Evolutionary conservation across 2,888 invertebrate genomes (phyloP).

Genomic region (Tromatobia lineatoria): DNA sequence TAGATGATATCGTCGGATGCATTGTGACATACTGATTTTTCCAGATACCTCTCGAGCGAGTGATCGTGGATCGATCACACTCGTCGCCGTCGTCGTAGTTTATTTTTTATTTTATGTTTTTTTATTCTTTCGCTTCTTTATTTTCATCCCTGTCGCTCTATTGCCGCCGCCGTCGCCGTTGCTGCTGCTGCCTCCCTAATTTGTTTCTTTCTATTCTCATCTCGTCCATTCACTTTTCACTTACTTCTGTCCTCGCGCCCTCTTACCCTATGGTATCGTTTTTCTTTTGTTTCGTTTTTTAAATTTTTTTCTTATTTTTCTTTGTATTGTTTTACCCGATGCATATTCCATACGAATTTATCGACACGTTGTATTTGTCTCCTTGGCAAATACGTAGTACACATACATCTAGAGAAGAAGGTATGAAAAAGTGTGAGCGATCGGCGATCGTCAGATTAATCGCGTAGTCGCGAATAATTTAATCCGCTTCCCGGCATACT

Average conservation of each 20-base stretch:
- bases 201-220: slow-evolving; percentile 40
- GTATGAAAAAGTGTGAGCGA: slow-evolving; percentile 65
- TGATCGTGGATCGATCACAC: slow-evolving; percentile 65
- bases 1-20: slow-evolving; percentile 83
- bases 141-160: slow-evolving; percentile 53
- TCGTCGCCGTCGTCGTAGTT: slow-evolving; percentile 65
- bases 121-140: slow-evolving; percentile 6
- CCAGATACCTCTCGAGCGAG: slow-evolving; percentile 66
- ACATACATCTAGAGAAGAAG: slow-evolving; percentile 69
- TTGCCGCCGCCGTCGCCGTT: slow-evolving; percentile 53
- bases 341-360: slow-evolving; percentile 69
- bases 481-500: slow-evolving; percentile 11
- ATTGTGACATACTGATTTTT: slow-evolving; percentile 77
- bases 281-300: slow-evolving; percentile 45
- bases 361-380: slow-evolving; percentile 66
- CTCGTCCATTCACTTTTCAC: slow-evolving; percentile 66
- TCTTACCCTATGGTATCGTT: slow-evolving; percentile 63
- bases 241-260: slow-evolving; percentile 64
- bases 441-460: slow-evolving; percentile 55
- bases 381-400: slow-evolving; percentile 68
- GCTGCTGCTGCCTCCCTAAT: slow-evolving; percentile 51
- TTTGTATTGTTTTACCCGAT: slow-evolving; percentile 61
- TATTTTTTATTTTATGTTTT: slow-evolving; percentile 4
- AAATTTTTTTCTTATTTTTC: slow-evolving; percentile 40
- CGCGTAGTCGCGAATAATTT: slow-evolving; percentile 63